phyloP scores from a whole-genome alignment of 2,113 vertebrate genomes.

The Cercopithecus mona region DNA sequence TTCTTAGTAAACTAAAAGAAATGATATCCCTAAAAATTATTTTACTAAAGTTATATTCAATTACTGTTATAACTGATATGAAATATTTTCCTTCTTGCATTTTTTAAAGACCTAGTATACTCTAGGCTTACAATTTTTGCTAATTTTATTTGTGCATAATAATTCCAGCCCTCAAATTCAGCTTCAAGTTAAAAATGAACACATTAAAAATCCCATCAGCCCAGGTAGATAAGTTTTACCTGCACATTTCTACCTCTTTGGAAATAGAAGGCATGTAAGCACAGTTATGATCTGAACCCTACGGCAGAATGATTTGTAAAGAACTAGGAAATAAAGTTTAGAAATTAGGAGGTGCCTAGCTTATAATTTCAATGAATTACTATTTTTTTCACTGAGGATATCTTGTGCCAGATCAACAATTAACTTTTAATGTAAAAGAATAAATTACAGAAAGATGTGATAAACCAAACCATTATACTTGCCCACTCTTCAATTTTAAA shows the following conservation, averaged over 20 bases:
- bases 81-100: neutral
- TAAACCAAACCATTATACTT: neutral
- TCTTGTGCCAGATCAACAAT: neutral
- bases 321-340: neutral
- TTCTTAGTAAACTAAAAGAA: neutral
- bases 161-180: neutral
- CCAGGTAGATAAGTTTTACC: neutral
- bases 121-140: neutral
- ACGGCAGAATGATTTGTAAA: neutral
- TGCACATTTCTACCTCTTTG: neutral
- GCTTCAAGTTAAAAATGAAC: neutral
- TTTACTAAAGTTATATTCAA: neutral
- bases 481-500: neutral
- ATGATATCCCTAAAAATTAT: neutral
- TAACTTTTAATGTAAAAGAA: neutral
- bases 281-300: neutral
- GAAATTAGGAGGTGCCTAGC: neutral
- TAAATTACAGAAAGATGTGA: neutral
- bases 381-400: neutral
- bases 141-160: neutral
- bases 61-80: neutral
- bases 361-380: neutral
- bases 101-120: neutral
- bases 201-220: neutral
- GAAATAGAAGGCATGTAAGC: neutral